These are phyloP conservation scores for Gephyroberyx darwinii DNA, from an alignment of 2,797 vertebrate species.

Conservation along the genomic window DNA sequence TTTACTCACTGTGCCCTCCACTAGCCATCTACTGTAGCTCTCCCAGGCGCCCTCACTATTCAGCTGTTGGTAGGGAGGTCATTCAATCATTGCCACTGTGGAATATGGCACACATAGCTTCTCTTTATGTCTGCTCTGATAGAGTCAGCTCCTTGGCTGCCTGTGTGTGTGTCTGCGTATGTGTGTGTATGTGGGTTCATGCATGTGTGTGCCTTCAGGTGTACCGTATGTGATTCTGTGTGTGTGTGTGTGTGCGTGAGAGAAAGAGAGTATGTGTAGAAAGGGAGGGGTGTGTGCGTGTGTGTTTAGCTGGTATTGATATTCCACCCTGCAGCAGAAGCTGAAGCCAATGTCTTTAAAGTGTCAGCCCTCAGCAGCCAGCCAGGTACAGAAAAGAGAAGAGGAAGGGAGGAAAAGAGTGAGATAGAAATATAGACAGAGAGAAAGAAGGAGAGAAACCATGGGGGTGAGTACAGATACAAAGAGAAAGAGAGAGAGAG, in stretches of 20 bases:
- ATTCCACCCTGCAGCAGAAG: conserved; percentile 70
- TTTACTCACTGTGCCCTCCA: conserved; percentile 47
- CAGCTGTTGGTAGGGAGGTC: conserved; percentile 28
- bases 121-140: conserved; percentile 43
- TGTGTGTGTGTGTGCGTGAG: conserved; percentile 18
- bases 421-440: conserved; percentile 13
- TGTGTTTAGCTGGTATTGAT: conserved; percentile 63
- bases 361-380: conserved; percentile 74
- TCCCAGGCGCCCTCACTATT: conserved; percentile 41
- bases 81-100: conserved; percentile 19
- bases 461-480: conserved; percentile 58
- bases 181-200: neutral
- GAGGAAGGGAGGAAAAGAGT: conserved; percentile 29
- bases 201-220: conserved; percentile 28
- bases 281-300: conserved; percentile 26
- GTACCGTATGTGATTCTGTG: conserved; percentile 48
- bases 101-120: conserved; percentile 29
- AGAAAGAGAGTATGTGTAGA: neutral
- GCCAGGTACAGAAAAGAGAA: conserved; percentile 61
- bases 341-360: conserved; percentile 75
- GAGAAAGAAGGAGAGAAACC: conserved; percentile 34
- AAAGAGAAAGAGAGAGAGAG: conserved; percentile 53
- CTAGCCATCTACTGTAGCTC: conserved; percentile 11
- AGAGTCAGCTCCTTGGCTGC: conserved; percentile 13
- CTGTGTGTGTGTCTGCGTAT: neutral